Conservation (phyloP, 2,113 vertebrate species). For the Pteropus alecto region DNA sequence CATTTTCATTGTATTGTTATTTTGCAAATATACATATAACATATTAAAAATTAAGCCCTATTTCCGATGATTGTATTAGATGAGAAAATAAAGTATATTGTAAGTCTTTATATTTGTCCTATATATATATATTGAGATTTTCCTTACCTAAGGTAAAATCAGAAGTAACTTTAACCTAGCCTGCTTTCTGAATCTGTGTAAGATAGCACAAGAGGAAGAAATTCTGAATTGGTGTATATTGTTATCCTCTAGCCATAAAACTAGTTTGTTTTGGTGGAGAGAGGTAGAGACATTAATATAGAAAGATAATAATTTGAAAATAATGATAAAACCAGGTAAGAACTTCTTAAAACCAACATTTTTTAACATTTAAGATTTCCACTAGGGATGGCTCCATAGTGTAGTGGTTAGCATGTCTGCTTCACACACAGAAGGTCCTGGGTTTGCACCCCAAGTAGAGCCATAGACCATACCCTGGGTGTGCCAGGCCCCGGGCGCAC, state of each 20-base stretch:
- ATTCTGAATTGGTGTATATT: background rate
- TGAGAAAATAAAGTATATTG: background rate
- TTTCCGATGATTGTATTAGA: background rate
- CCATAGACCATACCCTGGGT: no score
- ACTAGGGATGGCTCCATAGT: background rate
- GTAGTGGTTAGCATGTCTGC: no score
- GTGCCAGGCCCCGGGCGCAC: no score
- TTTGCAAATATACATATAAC: background rate
- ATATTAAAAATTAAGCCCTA: background rate
- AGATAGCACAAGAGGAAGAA: background rate
- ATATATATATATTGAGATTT: background rate
- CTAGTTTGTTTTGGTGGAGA: background rate
- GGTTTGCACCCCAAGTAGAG: no score
- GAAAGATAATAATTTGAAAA: background rate
- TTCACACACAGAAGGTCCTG: no score
- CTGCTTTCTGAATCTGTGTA: background rate
- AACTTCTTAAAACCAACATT: background rate
- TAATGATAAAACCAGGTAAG: background rate
- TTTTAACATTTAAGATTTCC: background rate
- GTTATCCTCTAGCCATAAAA: background rate
- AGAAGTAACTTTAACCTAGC: background rate
- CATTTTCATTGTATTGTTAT: background rate
- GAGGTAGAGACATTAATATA: background rate
- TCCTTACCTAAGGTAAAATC: background rate
- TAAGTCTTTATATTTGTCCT: background rate